These are phyloP conservation scores for Columba guinea DNA, from an alignment of 2,797 vertebrate species.

Conservation along the genomic window DNA sequence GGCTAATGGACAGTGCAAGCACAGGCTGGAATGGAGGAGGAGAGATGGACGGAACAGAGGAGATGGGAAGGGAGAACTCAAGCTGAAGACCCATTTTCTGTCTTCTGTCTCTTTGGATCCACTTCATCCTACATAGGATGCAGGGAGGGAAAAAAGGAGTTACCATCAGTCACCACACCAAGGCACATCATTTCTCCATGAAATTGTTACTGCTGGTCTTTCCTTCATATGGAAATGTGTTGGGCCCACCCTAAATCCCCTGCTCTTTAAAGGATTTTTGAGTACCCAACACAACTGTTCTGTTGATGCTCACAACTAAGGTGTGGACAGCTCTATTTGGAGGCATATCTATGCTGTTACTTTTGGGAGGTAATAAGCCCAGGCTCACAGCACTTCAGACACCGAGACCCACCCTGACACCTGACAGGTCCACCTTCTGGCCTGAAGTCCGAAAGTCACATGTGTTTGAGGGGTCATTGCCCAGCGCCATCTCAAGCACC, in stretches of 20 bases:
- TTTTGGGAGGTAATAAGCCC: background rate
- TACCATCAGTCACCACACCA: background rate
- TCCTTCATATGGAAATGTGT: background rate
- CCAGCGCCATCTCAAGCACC: background rate
- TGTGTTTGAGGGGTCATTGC: accelerated
- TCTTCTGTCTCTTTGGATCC: conserved; percentile 83
- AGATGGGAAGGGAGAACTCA: conserved; percentile 61
- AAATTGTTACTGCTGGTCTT: background rate
- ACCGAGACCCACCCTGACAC: background rate
- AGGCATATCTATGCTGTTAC: background rate
- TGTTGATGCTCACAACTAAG: accelerated
- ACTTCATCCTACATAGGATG: conserved; percentile 74
- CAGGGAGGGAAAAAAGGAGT: background rate
- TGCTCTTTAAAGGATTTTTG: background rate
- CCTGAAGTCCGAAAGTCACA: background rate
- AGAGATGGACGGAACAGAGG: conserved; percentile 40
- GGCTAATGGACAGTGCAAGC: conserved; percentile 58
- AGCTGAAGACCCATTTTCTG: conserved; percentile 80
- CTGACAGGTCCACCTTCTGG: background rate
- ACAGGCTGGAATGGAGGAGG: conserved; percentile 59
- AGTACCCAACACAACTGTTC: background rate
- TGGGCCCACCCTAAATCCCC: background rate
- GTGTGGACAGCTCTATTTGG: background rate
- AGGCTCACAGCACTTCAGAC: background rate
- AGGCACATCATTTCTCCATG: background rate